Evolutionary conservation across 1,140 invertebrate genomes (phyloP), one percentile per base, ranked within the genome.

Genomic region (Drosophila fuyamai): DNA sequence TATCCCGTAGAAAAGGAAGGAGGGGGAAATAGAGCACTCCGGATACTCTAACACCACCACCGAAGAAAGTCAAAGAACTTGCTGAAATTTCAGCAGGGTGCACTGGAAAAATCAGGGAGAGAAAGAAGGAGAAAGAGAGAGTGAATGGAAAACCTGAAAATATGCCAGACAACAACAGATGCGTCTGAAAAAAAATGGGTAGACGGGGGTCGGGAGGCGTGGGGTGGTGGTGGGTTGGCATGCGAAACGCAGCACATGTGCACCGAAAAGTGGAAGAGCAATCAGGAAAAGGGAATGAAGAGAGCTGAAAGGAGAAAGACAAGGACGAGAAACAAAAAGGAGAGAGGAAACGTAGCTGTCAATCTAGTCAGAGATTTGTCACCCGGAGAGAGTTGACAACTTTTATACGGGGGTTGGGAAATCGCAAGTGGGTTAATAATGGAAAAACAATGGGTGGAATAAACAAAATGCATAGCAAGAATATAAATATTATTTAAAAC

Each of bases 241-340:
- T 88, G 82, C 83, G 79, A 86, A 86, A 83, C 76, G 76, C 72
- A 76, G 67, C 83, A 86, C 82, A 83, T 88, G 83, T 82, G 83
- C 58, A 68, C 13, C 38, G 32, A 10, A 40, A 43, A 29, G 61
- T 46, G 65, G 46, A 51, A 66, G 60, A 66, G 38, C 48, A 51
- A 27, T 36, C 36, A 51, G 60, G 35, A 41, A 50, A 46, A 18
- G 36, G 36, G 32, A n/a, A 5, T n/a, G 12, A 32, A 46, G 44
- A 18, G 16, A 46, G 16, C 8, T 44, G 7, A 47, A 13, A 23
- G 14, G 9, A 10, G 29, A 14, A n/a, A 14, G 14, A 18, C 18
- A 13, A 53, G 46, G 13, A 35, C 43, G 7, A 13, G 16, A 16
- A 23, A 23, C 16, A 10, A 27, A 5, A 41, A 5, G 29, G 38